Conservation (phyloP, 2,797 vertebrate species). For the Epinephelus malabaricus region DNA sequence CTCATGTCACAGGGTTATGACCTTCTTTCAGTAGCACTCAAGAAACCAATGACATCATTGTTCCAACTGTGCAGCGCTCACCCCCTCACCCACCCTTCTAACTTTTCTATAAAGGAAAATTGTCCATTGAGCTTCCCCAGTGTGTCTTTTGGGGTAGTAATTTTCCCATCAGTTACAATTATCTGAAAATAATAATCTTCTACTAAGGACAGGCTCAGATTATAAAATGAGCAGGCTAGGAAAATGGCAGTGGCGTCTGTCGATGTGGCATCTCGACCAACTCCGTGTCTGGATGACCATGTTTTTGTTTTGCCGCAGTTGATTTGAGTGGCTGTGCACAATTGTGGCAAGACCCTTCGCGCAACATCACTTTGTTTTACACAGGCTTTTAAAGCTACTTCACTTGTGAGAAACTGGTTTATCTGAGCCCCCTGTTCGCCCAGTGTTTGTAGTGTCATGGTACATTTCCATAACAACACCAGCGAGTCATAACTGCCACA, state of each 20-base stretch:
- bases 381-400: constrained; percentile 54
- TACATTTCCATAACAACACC: constrained; percentile 74
- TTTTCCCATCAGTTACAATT: constrained; percentile 50
- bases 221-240: constrained; percentile 23
- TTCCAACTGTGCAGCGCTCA: constrained; percentile 50
- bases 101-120: constrained; percentile 45
- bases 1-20: constrained; percentile 73
- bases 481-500: constrained; percentile 51
- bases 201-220: constrained; percentile 9
- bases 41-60: constrained; percentile 81
- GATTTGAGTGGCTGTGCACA: constrained; percentile 42
- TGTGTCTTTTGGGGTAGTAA: constrained; percentile 35
- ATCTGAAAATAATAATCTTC: constrained; percentile 49
- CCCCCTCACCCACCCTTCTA: constrained; percentile 49
- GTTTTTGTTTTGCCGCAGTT: constrained; percentile 33
- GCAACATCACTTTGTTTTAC: constrained; percentile 64
- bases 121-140: constrained; percentile 24
- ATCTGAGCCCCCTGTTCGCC: constrained; percentile 28
- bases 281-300: not conserved
- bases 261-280: constrained; percentile 25
- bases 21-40: constrained; percentile 66
- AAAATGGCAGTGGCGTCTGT: constrained; percentile 24
- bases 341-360: constrained; percentile 36
- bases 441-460: constrained; percentile 70
- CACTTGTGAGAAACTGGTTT: constrained; percentile 68